Base-by-base conservation (phyloP, 1,140 invertebrate genomes). In the Scaptodrosophila lebanonensis region DNA sequence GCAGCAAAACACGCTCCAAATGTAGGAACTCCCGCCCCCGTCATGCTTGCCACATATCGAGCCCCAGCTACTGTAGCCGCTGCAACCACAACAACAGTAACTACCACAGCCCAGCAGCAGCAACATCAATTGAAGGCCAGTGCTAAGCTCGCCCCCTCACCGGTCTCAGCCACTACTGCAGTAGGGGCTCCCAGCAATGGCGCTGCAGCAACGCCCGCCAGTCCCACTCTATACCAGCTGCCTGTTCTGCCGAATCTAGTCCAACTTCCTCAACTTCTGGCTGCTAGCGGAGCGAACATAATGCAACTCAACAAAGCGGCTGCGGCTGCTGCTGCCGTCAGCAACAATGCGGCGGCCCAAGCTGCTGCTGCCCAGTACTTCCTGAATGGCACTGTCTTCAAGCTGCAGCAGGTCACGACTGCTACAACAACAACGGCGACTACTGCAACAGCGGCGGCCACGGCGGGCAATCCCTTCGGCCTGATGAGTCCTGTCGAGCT, bases 311-410 rank as follows among this genome's bases (percentile, higher is more conserved):
- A 73, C 25, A 70, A 65, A 32, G 63, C 64, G 2, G 72, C 66
- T n/a, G 61, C 83, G 2, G 60, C 73, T 9, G 63, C 82, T 4
- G 67, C 84, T 35, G 60, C 69, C 0, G 82, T 82, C 22, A n/a
- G 4, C 79, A 84, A n/a, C n/a, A n/a, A n/a, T n/a, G n/a, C n/a
- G 29, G 83, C 83, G 1, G 84, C 84, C 0, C 84, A 84, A 27
- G 79, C 82, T 1, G 83, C 83, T 13, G 77, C 83, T 4, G 83
- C 84, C 2, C 85, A 87, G 43, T 86, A 84, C 32, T 85, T 87
- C 17, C 66, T 87, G 12, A 87, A 87, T 33, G 86, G 86, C 3
- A 85, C 86, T 27, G 85, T 87, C 9, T 86, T 87, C 33, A 87
- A 87, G 65, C 33, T 87, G 52, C 86, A 87, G 17, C 86, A 86